Evolutionary conservation across 2,113 vertebrate species (phyloP), one percentile per base, ranked within the genome.

Genomic region (Cheirogaleus medius): DNA sequence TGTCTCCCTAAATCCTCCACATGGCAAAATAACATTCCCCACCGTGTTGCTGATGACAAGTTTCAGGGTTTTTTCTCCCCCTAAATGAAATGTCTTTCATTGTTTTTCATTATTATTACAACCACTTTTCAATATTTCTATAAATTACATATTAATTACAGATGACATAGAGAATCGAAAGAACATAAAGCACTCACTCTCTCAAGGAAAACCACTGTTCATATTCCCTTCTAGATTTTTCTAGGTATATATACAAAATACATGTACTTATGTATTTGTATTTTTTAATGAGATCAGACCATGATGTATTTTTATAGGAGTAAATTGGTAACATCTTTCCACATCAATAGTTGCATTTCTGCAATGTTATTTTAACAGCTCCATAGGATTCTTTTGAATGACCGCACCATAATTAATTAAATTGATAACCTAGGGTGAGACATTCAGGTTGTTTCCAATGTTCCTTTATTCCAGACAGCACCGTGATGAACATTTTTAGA

Each of bases 261-360:
- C 4, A 37, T n/a, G 23, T 4, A 47, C 13, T 37, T 86, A 1
- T 2, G 1, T 56, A 18, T 90, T 49, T 49, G 1, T 56, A 37
- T 87, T 83, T 95, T 88, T 83, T 54, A 87, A 92, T 58, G 71
- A 87, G 58, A 23, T 92, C 66, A 94, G 56, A 60, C 49, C 29
- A 5, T 60, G 7, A 47, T 71, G 52, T 82, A 39, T 60, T 68
- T 90, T 63, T 32, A 58, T 42, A 15, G 29, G 37, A 69, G 52
- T 7, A 81, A 74, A 86, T 77, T 66, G 58, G 32, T 76, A 71
- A 11, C 78, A 91, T 66, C 58, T 90, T 83, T 87, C 69, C 64
- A 64, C 56, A 73, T 73, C 90, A 13, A 25, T 66, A 71, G 44
- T 64, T 54, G 56, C 34, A 63, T 58, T 74, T 90, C 76, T 64